These are phyloP conservation scores for Petrosia ficiformis DNA, from an alignment of 37 sponge, comb jelly and placozoan species.

Conservation along the genomic window DNA sequence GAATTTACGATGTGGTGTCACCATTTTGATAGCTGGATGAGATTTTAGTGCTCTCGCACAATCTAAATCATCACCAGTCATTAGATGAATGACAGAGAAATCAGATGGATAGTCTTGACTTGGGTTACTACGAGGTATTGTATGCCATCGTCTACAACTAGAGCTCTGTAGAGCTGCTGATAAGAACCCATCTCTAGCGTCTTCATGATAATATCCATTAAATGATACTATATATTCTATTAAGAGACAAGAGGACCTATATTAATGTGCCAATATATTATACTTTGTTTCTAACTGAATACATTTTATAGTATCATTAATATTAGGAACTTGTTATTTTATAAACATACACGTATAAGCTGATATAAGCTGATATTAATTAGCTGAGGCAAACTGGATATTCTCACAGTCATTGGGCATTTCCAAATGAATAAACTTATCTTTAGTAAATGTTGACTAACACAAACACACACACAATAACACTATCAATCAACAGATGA, in stretches of 20 bases:
- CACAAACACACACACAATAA: too few species aligned
- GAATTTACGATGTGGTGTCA: conserved; percentile 74
- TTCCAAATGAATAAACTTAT: too few species aligned
- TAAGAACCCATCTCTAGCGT: conserved; percentile 60
- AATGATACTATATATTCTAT: conserved; percentile 86
- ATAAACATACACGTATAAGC: too few species aligned
- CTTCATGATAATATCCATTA: conserved; percentile 68
- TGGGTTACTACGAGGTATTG: conserved; percentile 64
- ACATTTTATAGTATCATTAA: too few species aligned
- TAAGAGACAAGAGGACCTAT: background rate
- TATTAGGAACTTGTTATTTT: too few species aligned
- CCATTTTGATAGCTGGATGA: conserved; percentile 61
- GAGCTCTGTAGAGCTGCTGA: conserved; percentile 48
- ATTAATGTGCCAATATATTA: too few species aligned
- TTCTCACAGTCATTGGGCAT: too few species aligned
- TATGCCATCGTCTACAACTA: conserved; percentile 36
- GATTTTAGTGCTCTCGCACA: conserved; percentile 33
- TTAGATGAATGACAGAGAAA: conserved; percentile 68
- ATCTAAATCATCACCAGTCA: background rate
- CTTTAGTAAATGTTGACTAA: too few species aligned
- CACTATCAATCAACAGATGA: too few species aligned
- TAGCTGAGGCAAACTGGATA: too few species aligned
- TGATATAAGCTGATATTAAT: too few species aligned
- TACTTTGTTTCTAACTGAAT: too few species aligned
- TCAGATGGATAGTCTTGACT: conserved; percentile 75